Evolutionary conservation across 1,140 invertebrate species (phyloP).

Genomic region (Plectrocnemia conspersa): DNA sequence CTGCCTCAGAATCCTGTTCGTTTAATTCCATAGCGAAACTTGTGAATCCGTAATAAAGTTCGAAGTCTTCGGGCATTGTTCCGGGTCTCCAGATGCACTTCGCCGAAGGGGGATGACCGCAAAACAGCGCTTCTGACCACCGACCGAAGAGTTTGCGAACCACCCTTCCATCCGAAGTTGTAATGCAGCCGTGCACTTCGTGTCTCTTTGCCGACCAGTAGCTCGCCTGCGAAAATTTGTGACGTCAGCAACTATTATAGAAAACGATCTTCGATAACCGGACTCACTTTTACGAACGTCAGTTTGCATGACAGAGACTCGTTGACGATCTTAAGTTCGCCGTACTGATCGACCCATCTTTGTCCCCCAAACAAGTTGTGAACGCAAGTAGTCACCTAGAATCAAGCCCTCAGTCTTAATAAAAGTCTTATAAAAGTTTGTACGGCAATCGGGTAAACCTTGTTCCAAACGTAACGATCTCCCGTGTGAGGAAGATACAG

Average conservation of each 20-base stretch:
- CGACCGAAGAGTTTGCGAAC: conserved; percentile 68
- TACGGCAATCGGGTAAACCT: conserved; percentile 42
- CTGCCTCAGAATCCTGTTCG: conserved; percentile 63
- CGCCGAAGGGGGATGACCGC: conserved; percentile 65
- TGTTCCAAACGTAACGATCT: conserved; percentile 78
- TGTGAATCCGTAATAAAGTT: conserved; percentile 81
- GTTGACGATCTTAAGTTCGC: conserved; percentile 69
- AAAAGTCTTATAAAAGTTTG: background rate
- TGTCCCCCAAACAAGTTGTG: conserved; percentile 80
- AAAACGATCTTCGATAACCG: background rate
- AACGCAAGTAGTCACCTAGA: conserved; percentile 74
- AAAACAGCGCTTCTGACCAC: conserved; percentile 79
- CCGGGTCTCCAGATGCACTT: conserved; percentile 74
- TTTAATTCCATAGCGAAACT: conserved; percentile 82
- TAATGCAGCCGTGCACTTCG: conserved; percentile 69
- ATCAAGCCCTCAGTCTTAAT: background rate
- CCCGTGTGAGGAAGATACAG: conserved; percentile 51
- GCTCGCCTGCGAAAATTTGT: conserved; percentile 54
- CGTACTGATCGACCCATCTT: conserved; percentile 83
- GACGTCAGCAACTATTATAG: background rate
- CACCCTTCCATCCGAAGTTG: conserved; percentile 55
- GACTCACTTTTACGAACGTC: conserved; percentile 71
- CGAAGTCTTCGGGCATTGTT: conserved; percentile 74
- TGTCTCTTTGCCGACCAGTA: conserved; percentile 75
- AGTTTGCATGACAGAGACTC: conserved; percentile 68